Percentiles rank a stretch among this genome's conserved stretches.
These are phyloP conservation scores for Eutrigla gurnardus DNA, from an alignment of 2,797 vertebrate species.

Conservation along the genomic window DNA sequence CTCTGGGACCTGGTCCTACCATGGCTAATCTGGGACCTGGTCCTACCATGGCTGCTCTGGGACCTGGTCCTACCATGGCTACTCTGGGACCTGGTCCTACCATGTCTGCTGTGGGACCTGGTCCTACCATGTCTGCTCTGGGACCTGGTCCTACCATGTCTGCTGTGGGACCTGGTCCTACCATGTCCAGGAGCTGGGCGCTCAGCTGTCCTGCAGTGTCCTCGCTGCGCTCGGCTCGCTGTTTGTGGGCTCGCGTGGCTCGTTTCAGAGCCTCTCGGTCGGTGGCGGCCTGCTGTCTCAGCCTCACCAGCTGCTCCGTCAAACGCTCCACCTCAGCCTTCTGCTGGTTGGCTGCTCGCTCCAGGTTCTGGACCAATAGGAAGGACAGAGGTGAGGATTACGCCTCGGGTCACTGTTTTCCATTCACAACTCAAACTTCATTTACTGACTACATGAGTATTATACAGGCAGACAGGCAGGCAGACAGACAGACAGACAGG, in stretches of 20 bases:
- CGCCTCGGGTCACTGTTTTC: background rate
- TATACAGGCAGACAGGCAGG: background rate
- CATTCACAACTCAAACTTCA: background rate
- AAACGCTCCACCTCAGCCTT: constrained; percentile 84
- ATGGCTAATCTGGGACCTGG: too few relatives aligned
- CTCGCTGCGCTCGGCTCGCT: constrained; percentile 88
- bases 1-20: background rate
- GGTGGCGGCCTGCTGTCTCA: constrained; percentile 79
- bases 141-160: too few relatives aligned
- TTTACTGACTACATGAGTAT: background rate
- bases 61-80: background rate
- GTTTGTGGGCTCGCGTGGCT: constrained; percentile 88
- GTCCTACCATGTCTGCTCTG: too few relatives aligned
- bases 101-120: too few relatives aligned
- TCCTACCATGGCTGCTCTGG: too few relatives aligned
- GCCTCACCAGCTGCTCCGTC: constrained; percentile 82
- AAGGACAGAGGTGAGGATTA: background rate
- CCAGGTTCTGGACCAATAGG: constrained; percentile 84
- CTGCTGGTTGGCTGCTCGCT: constrained; percentile 84
- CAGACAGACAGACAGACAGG: constrained; percentile 68
- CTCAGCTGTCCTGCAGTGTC: constrained; percentile 85
- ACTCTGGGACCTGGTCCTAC: background rate
- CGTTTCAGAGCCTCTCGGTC: constrained; percentile 90
- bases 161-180: constrained; percentile 60
- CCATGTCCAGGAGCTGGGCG: constrained; percentile 88